Evolutionary conservation across 92 coral and sea anemone genomes (phyloP), one percentile per base, ranked within the genome.

Genomic region (Palythoa grandis): DNA sequence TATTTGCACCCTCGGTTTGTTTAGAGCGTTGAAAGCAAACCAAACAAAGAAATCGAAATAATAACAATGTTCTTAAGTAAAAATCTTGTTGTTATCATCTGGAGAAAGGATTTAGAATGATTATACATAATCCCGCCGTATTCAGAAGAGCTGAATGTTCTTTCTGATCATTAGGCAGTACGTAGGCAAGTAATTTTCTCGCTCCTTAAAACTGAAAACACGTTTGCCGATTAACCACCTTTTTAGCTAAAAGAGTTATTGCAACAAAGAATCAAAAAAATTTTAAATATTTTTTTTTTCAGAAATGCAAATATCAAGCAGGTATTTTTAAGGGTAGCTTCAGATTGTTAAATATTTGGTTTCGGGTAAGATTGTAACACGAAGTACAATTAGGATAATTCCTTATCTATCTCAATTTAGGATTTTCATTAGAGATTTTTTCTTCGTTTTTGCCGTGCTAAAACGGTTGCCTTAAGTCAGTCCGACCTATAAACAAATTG

Each of bases 1-100:
- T 37, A 65, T 66, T 80, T 22, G 3, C 85, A 48, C 74, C 56
- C 70, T 25, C 22, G 74, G 74, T 66, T 22, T 66, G 70, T 66
- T 80, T 65, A 67, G 3, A 22, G 85, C 24, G 53, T 80, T 80
- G 74, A 80, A 66, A 80, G 74, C 85, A 80, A 80, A 80, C 19
- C 15, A 80, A 66, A 80, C 85, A 80, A 80, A 66, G 57, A 52
- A 67, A 22, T 24, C 35, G 47, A 47, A 50, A 65, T 80, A 65
- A 80, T 79, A 48, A 23, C 71, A 47, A 63, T 66, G 61, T 43
- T 67, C 29, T 65, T 20, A 80, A 48, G 74, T 7, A 47, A 20
- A 80, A 80, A 11, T 19, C 17, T 48, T 40, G 58, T 20, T 15
- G 58, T 40, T 52, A 37, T 58, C 74, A 23, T 65, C 13, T 60